These are phyloP conservation scores for Drosophila kurseongensis DNA, from an alignment of 1,140 invertebrate genomes.

Conservation along the genomic window DNA sequence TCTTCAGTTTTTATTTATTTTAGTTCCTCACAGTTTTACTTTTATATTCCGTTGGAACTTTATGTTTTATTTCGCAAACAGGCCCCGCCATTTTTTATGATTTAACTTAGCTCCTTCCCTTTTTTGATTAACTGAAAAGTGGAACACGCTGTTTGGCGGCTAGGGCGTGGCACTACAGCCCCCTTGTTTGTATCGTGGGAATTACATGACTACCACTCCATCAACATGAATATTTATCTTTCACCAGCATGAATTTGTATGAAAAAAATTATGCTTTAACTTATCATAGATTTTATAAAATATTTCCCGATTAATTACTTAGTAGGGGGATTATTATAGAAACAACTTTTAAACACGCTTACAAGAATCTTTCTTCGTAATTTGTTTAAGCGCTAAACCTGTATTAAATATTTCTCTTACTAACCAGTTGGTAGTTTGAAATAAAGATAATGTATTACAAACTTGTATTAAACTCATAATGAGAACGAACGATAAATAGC, in stretches of 20 bases:
- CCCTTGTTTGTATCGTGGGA: conserved; percentile 19
- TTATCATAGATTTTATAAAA: neutral
- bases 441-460: no score
- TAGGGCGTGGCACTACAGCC: conserved; percentile 14
- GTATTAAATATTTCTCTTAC: no score
- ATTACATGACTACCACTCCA: conserved; percentile 9
- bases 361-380: no score
- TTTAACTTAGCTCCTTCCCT: conserved; percentile 42
- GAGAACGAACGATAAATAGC: no score
- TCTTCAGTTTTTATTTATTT: conserved; percentile 15
- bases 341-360: no score
- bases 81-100: conserved; percentile 35
- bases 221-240: conserved; percentile 17
- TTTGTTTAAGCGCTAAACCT: no score
- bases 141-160: conserved; percentile 35
- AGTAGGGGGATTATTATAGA: no score
- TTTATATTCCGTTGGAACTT: conserved; percentile 46
- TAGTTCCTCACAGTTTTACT: conserved; percentile 34
- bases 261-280: conserved; percentile 4
- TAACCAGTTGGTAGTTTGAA: no score
- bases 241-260: neutral
- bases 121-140: conserved; percentile 60
- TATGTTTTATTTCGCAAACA: conserved; percentile 57
- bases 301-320: neutral
- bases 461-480: no score